These are phyloP conservation scores for Tragopan temminckii DNA, from an alignment of 2,797 vertebrate genomes.

Conservation along the genomic window DNA sequence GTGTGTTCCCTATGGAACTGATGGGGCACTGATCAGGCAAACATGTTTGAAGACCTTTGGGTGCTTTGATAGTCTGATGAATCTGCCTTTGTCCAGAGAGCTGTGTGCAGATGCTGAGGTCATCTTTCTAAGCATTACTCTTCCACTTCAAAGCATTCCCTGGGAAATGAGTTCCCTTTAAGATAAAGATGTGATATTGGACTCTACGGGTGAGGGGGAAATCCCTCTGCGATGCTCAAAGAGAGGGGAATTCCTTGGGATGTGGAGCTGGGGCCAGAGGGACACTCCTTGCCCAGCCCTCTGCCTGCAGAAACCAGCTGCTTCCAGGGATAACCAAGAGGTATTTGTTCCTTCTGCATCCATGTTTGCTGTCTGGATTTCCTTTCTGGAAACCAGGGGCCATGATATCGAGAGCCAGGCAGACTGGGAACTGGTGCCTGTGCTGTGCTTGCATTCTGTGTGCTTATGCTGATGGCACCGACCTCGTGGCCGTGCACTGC, in stretches of 20 bases:
- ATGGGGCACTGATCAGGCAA: not conserved
- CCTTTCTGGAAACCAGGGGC: not conserved
- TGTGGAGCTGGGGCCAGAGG: not conserved
- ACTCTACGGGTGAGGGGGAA: not conserved
- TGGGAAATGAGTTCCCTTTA: slow-evolving; percentile 57
- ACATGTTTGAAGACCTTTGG: not conserved
- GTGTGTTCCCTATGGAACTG: not conserved
- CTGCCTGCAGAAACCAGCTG: not conserved
- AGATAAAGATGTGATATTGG: slow-evolving; percentile 27
- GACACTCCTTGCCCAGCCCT: not conserved
- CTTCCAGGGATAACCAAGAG: not conserved
- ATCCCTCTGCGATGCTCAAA: not conserved
- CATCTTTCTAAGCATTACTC: not conserved
- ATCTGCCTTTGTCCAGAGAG: not conserved
- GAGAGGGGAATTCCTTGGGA: not conserved
- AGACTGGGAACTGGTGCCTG: not conserved
- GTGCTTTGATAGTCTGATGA: slow-evolving; percentile 14
- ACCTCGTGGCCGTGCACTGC: not conserved
- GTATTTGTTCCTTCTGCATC: not conserved
- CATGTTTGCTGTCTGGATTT: not conserved
- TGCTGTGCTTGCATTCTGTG: rapidly evolving
- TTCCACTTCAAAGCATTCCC: slow-evolving; percentile 49
- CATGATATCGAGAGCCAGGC: not conserved
- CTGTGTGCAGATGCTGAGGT: not conserved
- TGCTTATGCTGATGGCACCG: not conserved